phyloP scores from a whole-genome alignment of 1,140 invertebrate genomes.

The Drosophila suzukii region DNA sequence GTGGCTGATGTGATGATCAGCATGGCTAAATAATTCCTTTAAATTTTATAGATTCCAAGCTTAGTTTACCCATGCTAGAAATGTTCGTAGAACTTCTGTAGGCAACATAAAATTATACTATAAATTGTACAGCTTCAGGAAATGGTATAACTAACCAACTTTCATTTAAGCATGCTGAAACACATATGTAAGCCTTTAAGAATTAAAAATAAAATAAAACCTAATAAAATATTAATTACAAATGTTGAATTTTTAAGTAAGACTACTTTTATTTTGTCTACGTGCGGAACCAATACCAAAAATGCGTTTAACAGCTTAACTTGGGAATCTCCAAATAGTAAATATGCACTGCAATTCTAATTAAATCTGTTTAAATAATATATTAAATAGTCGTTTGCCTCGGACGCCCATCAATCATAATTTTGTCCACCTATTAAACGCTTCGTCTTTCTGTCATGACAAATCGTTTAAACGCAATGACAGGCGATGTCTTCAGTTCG shows the following conservation, averaged over 20 bases:
- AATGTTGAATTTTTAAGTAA: too few relatives aligned
- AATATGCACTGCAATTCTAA: not conserved
- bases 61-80: not conserved
- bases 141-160: too few relatives aligned
- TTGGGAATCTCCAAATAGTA: not conserved
- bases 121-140: too few relatives aligned
- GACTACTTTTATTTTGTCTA: too few relatives aligned
- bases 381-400: not conserved
- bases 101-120: too few relatives aligned
- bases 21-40: not conserved
- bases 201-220: too few relatives aligned
- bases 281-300: too few relatives aligned
- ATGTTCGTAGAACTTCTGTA: not conserved
- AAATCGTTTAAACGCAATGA: conserved; percentile 53
- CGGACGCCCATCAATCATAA: conserved; percentile 24
- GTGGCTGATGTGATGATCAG: not conserved
- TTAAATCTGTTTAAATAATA: conserved; percentile 6
- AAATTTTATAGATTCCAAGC: not conserved
- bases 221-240: too few relatives aligned
- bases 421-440: conserved; percentile 3
- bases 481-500: conserved; percentile 34
- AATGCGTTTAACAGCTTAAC: not conserved
- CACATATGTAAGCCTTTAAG: too few relatives aligned
- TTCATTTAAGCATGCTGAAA: too few relatives aligned
- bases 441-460: conserved; percentile 18